Evolutionary conservation across 2,113 vertebrate genomes (phyloP).

Genomic region (Paralichthys olivaceus): DNA sequence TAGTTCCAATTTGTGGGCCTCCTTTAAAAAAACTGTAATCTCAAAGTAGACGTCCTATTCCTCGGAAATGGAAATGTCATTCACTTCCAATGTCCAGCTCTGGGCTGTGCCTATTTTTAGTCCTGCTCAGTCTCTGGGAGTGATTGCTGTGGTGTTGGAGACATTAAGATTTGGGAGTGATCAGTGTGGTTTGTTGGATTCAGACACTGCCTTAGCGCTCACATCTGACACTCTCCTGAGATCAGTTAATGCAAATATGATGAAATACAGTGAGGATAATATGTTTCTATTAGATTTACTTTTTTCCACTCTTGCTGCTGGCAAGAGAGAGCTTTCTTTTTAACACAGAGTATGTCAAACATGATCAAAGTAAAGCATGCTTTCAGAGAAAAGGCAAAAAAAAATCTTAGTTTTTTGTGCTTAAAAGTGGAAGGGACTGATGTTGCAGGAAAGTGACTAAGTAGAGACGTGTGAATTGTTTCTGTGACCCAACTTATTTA

Average conservation of each 20-base stretch:
- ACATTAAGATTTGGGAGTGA: constrained; percentile 31
- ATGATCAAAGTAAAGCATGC: constrained; percentile 15
- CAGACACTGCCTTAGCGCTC: constrained; percentile 22
- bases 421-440: background rate
- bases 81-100: constrained; percentile 58
- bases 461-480: constrained; percentile 4
- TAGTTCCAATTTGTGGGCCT: constrained; percentile 46
- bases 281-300: constrained; percentile 23
- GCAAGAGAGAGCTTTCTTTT: no score
- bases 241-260: constrained; percentile 29
- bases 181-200: constrained; percentile 17
- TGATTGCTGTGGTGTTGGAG: constrained; percentile 54
- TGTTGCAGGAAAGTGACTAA: constrained; percentile 24
- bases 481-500: constrained; percentile 42
- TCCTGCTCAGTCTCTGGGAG: constrained; percentile 33
- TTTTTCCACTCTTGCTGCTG: background rate
- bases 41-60: constrained; percentile 47
- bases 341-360: no score
- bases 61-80: constrained; percentile 68
- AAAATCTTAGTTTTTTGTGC: background rate
- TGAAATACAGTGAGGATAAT: background rate
- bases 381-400: background rate
- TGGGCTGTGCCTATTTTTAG: constrained; percentile 67
- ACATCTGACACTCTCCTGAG: constrained; percentile 34
- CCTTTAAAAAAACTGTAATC: constrained; percentile 40